phyloP scores from a whole-genome alignment of 2,888 invertebrate genomes.

The Drosophila yooni region DNA sequence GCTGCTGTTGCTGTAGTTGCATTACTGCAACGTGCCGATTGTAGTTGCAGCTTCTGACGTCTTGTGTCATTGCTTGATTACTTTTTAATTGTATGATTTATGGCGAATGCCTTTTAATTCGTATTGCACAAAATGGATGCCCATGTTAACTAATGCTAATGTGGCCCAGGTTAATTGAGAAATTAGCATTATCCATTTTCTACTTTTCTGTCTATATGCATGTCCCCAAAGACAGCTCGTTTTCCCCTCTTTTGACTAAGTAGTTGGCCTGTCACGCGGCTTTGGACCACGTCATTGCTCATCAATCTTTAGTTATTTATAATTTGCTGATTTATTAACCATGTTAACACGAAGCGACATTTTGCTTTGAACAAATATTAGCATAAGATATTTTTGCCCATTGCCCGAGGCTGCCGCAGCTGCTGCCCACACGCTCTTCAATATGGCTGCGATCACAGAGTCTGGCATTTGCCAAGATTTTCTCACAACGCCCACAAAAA shows the following conservation, averaged over 20 bases:
- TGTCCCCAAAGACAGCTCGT: slow-evolving; percentile 13
- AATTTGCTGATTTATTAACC: slow-evolving; percentile 73
- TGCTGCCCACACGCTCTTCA: slow-evolving; percentile 62
- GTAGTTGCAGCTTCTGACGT: slow-evolving; percentile 60
- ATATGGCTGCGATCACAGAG: slow-evolving; percentile 39
- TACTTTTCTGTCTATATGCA: slow-evolving; percentile 6
- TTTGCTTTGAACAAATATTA: slow-evolving; percentile 76
- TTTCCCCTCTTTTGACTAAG: slow-evolving; percentile 12
- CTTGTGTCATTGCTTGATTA: slow-evolving; percentile 79
- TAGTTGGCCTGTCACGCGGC: slow-evolving; percentile 45
- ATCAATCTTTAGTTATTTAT: slow-evolving; percentile 73
- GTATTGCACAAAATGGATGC: slow-evolving; percentile 68
- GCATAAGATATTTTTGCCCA: slow-evolving; percentile 64
- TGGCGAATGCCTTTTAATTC: slow-evolving; percentile 47
- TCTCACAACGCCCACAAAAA: slow-evolving; percentile 76
- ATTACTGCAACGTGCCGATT: slow-evolving; percentile 60
- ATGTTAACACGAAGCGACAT: slow-evolving; percentile 74
- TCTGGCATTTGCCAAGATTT: slow-evolving; percentile 74
- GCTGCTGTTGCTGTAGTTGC: slow-evolving; percentile 29
- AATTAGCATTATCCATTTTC: slow-evolving; percentile 67
- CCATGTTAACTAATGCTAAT: slow-evolving; percentile 68
- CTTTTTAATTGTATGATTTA: slow-evolving; percentile 80
- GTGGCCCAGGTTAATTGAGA: slow-evolving; percentile 66
- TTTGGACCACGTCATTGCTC: slow-evolving; percentile 54
- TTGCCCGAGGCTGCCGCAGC: slow-evolving; percentile 61